phyloP scores from a whole-genome alignment of 2,888 invertebrate genomes.

The Ischnus inquisitorius region DNA sequence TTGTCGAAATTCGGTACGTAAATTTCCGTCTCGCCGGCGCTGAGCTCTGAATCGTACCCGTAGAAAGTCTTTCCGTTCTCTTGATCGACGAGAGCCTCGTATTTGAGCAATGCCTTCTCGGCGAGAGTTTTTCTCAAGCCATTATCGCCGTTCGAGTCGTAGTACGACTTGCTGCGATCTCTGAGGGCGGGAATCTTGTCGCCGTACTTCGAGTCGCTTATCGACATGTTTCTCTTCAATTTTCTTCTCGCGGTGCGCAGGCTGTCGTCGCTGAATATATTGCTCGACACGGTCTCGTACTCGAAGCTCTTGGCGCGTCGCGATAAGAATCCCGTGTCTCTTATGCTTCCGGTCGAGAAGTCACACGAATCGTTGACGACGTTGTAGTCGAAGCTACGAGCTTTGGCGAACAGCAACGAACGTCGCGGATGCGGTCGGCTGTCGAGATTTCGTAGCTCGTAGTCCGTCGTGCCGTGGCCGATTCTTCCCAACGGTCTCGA shows the following conservation, averaged over 20 bases:
- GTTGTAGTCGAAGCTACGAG: constrained; percentile 83
- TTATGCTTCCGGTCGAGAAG: constrained; percentile 48
- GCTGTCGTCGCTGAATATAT: constrained; percentile 85
- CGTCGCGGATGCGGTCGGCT: constrained; percentile 71
- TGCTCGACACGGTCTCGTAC: constrained; percentile 81
- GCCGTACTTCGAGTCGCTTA: constrained; percentile 82
- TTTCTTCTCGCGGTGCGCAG: constrained; percentile 82
- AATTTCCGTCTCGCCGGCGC: constrained; percentile 87
- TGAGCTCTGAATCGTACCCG: constrained; percentile 87
- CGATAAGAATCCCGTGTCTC: constrained; percentile 68
- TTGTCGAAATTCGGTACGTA: constrained; percentile 85
- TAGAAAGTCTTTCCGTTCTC: constrained; percentile 80
- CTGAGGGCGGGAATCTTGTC: constrained; percentile 82
- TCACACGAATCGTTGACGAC: constrained; percentile 62
- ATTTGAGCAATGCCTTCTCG: constrained; percentile 16
- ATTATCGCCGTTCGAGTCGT: constrained; percentile 81
- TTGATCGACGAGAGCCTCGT: constrained; percentile 31
- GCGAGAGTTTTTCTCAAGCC: constrained; percentile 48
- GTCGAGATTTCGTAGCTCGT: constrained; percentile 58
- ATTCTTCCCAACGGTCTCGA: constrained; percentile 66
- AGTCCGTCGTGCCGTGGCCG: constrained; percentile 55
- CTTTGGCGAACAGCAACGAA: constrained; percentile 78
- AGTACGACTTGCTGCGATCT: constrained; percentile 83
- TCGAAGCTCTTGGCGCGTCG: constrained; percentile 82
- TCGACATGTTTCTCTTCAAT: constrained; percentile 81